phyloP scores from a whole-genome alignment of 2,888 invertebrate genomes.

The Alsophila aescularia region DNA sequence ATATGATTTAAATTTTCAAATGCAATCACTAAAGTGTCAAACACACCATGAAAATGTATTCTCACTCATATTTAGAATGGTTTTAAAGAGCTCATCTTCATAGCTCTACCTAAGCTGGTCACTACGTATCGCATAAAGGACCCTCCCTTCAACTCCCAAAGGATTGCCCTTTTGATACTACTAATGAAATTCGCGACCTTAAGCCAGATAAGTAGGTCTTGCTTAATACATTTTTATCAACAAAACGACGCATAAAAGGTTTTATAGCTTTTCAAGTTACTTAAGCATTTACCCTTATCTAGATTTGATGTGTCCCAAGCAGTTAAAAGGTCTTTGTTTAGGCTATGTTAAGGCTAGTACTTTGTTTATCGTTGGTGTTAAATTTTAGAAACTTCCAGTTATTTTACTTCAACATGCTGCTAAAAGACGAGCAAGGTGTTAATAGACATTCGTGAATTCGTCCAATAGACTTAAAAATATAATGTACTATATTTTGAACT shows the following conservation, averaged over 20 bases:
- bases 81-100: constrained; percentile 11
- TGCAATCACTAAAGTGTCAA: no score
- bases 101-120: constrained; percentile 45
- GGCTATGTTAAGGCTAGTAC: neutral
- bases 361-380: no score
- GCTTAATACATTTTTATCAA: constrained; percentile 37
- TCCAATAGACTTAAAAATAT: no score
- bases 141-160: constrained; percentile 46
- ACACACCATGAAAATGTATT: no score
- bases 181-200: constrained; percentile 73
- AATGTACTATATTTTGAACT: no score
- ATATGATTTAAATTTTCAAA: no score
- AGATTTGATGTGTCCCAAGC: constrained; percentile 6
- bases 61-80: neutral
- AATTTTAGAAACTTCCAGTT: no score
- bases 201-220: constrained; percentile 43
- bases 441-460: no score
- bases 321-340: neutral
- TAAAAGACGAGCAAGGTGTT: no score
- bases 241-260: constrained; percentile 32
- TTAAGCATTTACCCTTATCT: constrained; percentile 22
- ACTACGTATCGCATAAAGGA: constrained; percentile 43
- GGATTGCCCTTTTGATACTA: constrained; percentile 61
- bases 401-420: no score
- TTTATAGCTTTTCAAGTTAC: constrained; percentile 29